These are phyloP conservation scores for Trichechus manatus DNA, from an alignment of 2,113 vertebrate genomes.

Conservation along the genomic window DNA sequence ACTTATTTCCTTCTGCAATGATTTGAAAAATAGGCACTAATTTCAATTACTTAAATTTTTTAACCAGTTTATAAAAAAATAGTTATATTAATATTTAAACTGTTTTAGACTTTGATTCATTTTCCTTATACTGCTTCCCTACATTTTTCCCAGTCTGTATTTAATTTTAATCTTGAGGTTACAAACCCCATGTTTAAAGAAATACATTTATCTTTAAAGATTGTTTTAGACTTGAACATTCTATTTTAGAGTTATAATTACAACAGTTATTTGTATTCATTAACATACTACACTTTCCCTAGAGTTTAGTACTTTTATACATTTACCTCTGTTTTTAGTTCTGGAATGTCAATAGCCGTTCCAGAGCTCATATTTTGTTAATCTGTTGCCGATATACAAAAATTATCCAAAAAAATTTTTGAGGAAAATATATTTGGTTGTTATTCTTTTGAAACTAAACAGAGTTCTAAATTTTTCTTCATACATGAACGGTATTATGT, in stretches of 20 bases:
- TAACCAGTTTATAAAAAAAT: not conserved
- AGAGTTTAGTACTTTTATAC: not conserved
- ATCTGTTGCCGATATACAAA: not conserved
- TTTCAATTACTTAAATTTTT: not conserved
- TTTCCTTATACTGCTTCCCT: not conserved
- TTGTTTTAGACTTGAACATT: not conserved
- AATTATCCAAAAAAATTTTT: not conserved
- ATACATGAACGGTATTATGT: not conserved
- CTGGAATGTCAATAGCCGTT: not conserved
- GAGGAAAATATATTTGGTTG: not conserved
- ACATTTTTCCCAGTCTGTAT: not conserved
- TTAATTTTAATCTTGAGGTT: not conserved
- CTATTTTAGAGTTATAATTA: not conserved
- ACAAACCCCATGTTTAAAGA: not conserved
- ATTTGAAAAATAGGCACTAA: slow-evolving; percentile 5
- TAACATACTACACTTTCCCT: not conserved
- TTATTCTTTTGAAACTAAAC: not conserved
- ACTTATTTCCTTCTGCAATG: not conserved
- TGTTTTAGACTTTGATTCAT: not conserved
- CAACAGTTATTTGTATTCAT: not conserved
- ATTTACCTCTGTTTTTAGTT: not conserved
- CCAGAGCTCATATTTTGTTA: not conserved
- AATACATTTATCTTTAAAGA: not conserved
- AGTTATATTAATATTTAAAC: not conserved
- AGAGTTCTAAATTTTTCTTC: not conserved